Percentiles rank a stretch among this genome's conserved stretches.
Conservation (phyloP, 1,140 invertebrate genomes). For the Oryctes rhinoceros region DNA sequence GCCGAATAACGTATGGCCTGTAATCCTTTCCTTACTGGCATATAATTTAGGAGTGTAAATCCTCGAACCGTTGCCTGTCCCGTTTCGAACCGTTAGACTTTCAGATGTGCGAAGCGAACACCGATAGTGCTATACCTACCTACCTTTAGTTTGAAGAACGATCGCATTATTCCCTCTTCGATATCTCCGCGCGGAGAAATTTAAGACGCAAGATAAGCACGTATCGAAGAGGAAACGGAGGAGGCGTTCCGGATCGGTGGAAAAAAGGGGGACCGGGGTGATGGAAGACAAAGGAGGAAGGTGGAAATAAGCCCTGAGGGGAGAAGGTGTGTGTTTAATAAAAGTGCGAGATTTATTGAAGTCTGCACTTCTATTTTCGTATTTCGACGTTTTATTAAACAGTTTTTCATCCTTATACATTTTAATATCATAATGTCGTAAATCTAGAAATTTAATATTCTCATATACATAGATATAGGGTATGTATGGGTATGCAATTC, state of each 20-base stretch:
- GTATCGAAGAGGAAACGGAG: slow-evolving; percentile 1
- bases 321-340: slow-evolving; percentile 35
- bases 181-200: slow-evolving; percentile 16
- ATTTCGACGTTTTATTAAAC: slow-evolving; percentile 29
- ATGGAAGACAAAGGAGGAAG: slow-evolving; percentile 1
- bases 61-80: background rate
- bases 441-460: slow-evolving; percentile 34
- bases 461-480: background rate
- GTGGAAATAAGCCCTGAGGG: background rate
- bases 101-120: slow-evolving; percentile 12
- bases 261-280: background rate
- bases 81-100: background rate
- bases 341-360: slow-evolving; percentile 36
- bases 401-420: slow-evolving; percentile 29
- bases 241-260: background rate
- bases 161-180: slow-evolving; percentile 16
- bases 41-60: slow-evolving; percentile 28
- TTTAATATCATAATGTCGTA: slow-evolving; percentile 36
- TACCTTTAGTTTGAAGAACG: slow-evolving; percentile 28
- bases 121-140: slow-evolving; percentile 22
- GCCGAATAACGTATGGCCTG: background rate
- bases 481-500: background rate
- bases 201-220: slow-evolving; percentile 10
- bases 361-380: slow-evolving; percentile 27
- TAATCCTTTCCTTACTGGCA: background rate